A percentile compares a stretch with the other conserved stretches of the same genome.
phyloP scores from a whole-genome alignment of 2,113 vertebrate genomes.

The Gymnobelideus leadbeateri region DNA sequence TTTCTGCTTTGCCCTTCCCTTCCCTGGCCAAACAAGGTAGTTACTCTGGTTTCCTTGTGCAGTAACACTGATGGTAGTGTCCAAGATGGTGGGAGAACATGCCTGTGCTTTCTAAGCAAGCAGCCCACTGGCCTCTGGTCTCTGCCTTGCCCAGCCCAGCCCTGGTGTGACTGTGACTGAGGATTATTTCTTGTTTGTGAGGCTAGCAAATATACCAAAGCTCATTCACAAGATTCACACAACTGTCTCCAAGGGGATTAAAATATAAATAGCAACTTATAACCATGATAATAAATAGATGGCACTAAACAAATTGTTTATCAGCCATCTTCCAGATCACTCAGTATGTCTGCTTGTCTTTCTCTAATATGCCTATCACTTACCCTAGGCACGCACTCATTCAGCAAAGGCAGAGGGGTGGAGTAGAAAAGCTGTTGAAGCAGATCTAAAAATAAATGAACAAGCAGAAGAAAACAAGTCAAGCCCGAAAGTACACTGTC shows the following conservation, averaged over 20 bases:
- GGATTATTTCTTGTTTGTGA: neutral
- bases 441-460: neutral
- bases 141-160: neutral
- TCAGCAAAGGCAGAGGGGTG: neutral
- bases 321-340: neutral
- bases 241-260: slow-evolving; percentile 8
- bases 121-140: neutral
- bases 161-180: neutral
- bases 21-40: neutral
- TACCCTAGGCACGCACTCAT: neutral
- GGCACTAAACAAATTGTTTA: slow-evolving; percentile 6
- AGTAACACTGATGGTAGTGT: neutral
- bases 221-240: neutral
- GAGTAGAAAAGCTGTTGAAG: neutral
- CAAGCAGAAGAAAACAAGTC: neutral
- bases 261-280: slow-evolving; percentile 8
- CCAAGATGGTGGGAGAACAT: neutral
- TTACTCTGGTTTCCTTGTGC: no score
- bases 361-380: neutral
- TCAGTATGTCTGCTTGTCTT: neutral
- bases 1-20: neutral
- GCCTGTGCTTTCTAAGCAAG: neutral
- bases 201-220: neutral
- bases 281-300: neutral
- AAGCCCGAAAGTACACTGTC: neutral